Evolutionary conservation across 2,113 vertebrate genomes (phyloP).

Genomic region (Arizona elegans): DNA sequence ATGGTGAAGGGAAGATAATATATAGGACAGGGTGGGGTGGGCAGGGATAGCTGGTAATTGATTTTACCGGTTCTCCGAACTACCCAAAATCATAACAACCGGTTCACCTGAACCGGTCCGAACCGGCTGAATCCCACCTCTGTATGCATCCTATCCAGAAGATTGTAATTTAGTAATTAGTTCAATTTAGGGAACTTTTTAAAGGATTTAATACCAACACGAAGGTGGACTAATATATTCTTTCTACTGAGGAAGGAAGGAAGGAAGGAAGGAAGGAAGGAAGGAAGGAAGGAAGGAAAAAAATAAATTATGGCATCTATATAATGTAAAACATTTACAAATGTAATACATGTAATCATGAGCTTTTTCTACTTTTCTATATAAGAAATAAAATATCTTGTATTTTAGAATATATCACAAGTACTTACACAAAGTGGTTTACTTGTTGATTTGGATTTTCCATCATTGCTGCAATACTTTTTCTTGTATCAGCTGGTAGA

Average conservation of each 20-base stretch:
- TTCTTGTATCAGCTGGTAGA: constrained; percentile 65
- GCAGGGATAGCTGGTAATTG: too few species aligned
- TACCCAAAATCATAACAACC: too few species aligned
- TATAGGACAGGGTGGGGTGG: too few species aligned
- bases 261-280: too few species aligned
- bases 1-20: too few species aligned
- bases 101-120: too few species aligned
- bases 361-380: background rate
- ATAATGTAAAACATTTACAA: background rate
- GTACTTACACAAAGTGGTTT: constrained; percentile 80
- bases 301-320: background rate
- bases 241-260: background rate
- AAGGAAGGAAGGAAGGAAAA: too few species aligned
- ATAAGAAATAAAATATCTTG: constrained; percentile 11
- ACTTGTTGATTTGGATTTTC: constrained; percentile 21
- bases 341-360: background rate
- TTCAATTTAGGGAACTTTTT: background rate
- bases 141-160: background rate
- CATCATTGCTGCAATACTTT: constrained; percentile 71
- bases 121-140: too few species aligned
- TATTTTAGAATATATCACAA: constrained; percentile 15
- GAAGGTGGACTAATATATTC: constrained; percentile 7
- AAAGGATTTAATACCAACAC: constrained; percentile 28
- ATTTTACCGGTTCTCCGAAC: too few species aligned
- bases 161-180: background rate